Percentiles rank a stretch among this genome's conserved stretches.
Evolutionary conservation across 2,797 vertebrate genomes (phyloP).

Genomic region (Lagorchestes hirsutus): DNA sequence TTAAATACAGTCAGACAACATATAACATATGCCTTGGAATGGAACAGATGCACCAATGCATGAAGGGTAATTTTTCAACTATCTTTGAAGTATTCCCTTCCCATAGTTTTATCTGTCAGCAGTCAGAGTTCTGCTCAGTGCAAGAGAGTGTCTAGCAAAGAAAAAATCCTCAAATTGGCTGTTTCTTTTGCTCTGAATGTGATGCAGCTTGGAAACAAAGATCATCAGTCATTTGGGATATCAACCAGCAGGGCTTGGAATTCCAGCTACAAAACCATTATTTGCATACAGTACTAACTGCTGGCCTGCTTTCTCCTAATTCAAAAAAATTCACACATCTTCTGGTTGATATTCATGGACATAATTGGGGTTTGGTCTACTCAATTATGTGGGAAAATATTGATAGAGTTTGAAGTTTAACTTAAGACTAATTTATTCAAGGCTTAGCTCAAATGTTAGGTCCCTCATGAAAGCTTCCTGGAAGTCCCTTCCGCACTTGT

Average conservation of each 20-base stretch:
- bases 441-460: background rate
- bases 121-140: slow-evolving; percentile 13
- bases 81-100: slow-evolving; percentile 34
- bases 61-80: slow-evolving; percentile 46
- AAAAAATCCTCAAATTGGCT: slow-evolving; percentile 19
- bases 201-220: background rate
- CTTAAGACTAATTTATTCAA: background rate
- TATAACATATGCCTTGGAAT: slow-evolving; percentile 30
- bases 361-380: background rate
- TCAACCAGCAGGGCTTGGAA: background rate
- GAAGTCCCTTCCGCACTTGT: background rate
- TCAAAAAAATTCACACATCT: slow-evolving; percentile 5
- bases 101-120: slow-evolving; percentile 24
- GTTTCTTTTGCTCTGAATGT: slow-evolving; percentile 17
- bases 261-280: slow-evolving; percentile 15
- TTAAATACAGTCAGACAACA: slow-evolving; percentile 52
- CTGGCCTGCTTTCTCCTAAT: slow-evolving; percentile 6
- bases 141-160: slow-evolving; percentile 33
- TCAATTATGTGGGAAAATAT: background rate
- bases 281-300: slow-evolving; percentile 29
- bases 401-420: background rate
- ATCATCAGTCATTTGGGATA: slow-evolving; percentile 36
- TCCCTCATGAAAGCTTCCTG: background rate
- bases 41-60: slow-evolving; percentile 44
- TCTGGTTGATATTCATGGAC: background rate